These are phyloP conservation scores for Tanytarsus gracilentus DNA, from an alignment of 2,888 invertebrate species.

Conservation along the genomic window DNA sequence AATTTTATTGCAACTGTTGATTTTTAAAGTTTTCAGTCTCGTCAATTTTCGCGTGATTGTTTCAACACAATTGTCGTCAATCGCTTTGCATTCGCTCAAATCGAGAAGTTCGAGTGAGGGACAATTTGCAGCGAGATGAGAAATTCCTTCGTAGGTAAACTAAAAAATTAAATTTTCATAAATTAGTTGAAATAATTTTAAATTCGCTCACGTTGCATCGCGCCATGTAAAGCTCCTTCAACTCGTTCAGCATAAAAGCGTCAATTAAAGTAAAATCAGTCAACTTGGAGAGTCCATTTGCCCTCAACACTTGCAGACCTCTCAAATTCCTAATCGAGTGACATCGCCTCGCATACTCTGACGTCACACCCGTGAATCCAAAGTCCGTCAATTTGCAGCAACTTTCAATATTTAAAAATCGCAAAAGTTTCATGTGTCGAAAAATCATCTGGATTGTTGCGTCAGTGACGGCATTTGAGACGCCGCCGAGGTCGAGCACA, in stretches of 20 bases:
- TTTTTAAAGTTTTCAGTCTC: conserved; percentile 19
- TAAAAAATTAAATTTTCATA: neutral
- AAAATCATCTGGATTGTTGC: conserved; percentile 11
- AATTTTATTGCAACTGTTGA: conserved; percentile 17
- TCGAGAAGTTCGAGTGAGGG: conserved; percentile 22
- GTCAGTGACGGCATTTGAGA: conserved; percentile 18
- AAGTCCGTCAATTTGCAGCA: conserved; percentile 26
- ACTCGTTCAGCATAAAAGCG: conserved; percentile 6
- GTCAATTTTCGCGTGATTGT: neutral
- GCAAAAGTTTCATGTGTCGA: conserved; percentile 17
- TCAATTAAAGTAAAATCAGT: conserved; percentile 20
- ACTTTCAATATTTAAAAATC: conserved; percentile 22
- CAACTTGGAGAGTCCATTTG: conserved; percentile 19
- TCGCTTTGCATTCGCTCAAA: conserved; percentile 11
- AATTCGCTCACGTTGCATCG: conserved; percentile 13
- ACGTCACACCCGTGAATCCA: conserved; percentile 17
- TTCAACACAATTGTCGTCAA: conserved; percentile 22
- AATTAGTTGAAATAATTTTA: neutral
- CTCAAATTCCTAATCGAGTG: conserved; percentile 19
- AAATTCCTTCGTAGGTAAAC: conserved; percentile 15
- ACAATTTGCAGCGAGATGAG: conserved; percentile 2
- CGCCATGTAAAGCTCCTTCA: conserved; percentile 17
- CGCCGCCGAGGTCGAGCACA: conserved; percentile 8
- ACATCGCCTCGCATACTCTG: neutral
- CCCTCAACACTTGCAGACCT: conserved; percentile 7